phyloP scores from a whole-genome alignment of 2,113 vertebrate genomes.

The Carassius gibelio region DNA sequence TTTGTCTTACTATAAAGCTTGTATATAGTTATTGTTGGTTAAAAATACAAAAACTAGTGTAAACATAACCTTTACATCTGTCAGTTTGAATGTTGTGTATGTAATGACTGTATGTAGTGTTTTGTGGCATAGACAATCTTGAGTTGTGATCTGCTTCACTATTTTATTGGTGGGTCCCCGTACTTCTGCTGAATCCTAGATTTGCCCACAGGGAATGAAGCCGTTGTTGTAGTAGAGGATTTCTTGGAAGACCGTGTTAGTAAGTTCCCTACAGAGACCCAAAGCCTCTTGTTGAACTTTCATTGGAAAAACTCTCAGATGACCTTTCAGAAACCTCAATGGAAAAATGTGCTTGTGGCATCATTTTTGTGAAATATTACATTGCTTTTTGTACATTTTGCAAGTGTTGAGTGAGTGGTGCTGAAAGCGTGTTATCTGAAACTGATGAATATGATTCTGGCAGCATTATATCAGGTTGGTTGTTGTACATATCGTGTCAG shows the following conservation, averaged over 20 bases:
- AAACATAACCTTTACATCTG: conserved; percentile 5
- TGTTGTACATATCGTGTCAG: neutral
- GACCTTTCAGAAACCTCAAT: neutral
- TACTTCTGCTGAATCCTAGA: neutral
- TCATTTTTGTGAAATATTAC: neutral
- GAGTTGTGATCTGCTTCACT: neutral
- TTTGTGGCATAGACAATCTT: neutral
- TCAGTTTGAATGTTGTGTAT: neutral
- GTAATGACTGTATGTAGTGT: neutral
- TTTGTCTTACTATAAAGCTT: neutral
- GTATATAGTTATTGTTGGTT: neutral
- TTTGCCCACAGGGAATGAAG: neutral
- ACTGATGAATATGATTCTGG: neutral
- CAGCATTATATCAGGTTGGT: neutral
- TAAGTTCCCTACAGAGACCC: neutral
- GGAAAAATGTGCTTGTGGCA: neutral
- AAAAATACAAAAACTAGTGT: too few relatives aligned
- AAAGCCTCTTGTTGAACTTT: neutral
- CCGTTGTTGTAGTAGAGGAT: neutral
- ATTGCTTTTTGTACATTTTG: neutral
- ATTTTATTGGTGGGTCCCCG: neutral
- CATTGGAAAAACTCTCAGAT: neutral
- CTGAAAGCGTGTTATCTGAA: neutral
- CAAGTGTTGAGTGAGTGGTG: neutral
- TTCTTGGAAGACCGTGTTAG: neutral